phyloP scores from a whole-genome alignment of 2,113 vertebrate genomes.

The Triplophysa dalaica region DNA sequence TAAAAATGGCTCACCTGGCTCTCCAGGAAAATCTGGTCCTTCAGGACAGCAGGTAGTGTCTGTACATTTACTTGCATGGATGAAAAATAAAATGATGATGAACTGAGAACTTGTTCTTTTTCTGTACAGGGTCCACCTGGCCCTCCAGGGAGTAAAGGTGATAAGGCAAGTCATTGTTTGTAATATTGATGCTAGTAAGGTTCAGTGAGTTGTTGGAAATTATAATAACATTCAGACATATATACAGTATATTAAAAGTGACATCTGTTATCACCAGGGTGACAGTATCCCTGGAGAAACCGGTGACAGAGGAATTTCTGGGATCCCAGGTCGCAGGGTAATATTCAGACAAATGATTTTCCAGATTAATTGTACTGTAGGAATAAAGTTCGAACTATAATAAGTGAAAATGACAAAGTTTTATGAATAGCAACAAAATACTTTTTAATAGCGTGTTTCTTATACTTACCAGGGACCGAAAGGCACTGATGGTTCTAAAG shows the following conservation, averaged over 20 bases:
- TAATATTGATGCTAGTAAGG: background rate
- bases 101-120: slow-evolving; percentile 1
- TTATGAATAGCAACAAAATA: background rate
- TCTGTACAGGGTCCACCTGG: slow-evolving; percentile 77
- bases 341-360: slow-evolving; percentile 17
- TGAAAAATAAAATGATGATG: background rate
- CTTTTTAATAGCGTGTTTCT: background rate
- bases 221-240: no score
- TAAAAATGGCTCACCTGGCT: slow-evolving; percentile 76
- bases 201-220: no score
- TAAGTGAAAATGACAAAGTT: background rate
- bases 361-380: background rate
- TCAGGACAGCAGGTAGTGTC: slow-evolving; percentile 72
- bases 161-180: slow-evolving; percentile 70
- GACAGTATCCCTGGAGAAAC: slow-evolving; percentile 71
- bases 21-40: slow-evolving; percentile 68
- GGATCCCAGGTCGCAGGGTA: slow-evolving; percentile 79
- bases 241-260: background rate
- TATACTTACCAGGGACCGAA: slow-evolving; percentile 73
- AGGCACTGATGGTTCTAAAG: slow-evolving; percentile 74
- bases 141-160: slow-evolving; percentile 77
- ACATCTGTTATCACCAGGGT: slow-evolving; percentile 69
- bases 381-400: background rate
- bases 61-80: background rate
- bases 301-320: slow-evolving; percentile 76